Base-by-base conservation (phyloP, 2,888 invertebrate genomes). In the Buathra laborator region DNA sequence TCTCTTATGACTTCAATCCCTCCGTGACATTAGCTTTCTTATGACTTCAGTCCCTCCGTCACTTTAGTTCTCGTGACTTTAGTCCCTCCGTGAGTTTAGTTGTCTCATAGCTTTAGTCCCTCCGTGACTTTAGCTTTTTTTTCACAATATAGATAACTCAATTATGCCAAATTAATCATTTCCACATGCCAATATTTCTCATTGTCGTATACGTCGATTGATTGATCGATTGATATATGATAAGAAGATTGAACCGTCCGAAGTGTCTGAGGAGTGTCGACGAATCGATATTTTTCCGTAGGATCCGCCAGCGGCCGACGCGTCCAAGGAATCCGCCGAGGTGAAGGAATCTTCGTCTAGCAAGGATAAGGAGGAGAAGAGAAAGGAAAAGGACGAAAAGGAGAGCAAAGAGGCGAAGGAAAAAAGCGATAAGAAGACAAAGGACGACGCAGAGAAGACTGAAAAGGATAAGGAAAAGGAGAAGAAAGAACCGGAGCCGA, bases 401-500 rank as follows among this genome's bases (percentile, higher is more conserved):
- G 95, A 95, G 75, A 74, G 6, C 12, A 95, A 95, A 86, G 95
- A 95, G 67, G 93, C 94, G 79, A 92, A 29, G 94, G 87, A 90
- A 81, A 84, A 95, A 86, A 95, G 95, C 19, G 90, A 92, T 51
- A 93, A 93, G 66, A 95, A 95, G 83, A 94, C 95, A 80, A 87
- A 90, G 88, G 90, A 92, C 43, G 88, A 91, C 24, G 92, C 92
- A 5, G 93, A 94, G 46, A 91, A 94, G 44, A 93, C 94, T 48
- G 93, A 92, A 16, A 91, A 93, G 16, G 94, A 94, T 37, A 93
- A 94, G 83, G 94, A 94, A 82, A 92, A 93, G 84, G 94, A 95
- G 86, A 95, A 95, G 81, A 97, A 98, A 91, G 99, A 99, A 93
- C 97, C 98, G 0, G 99, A 99, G 92, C 97, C 99, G 0, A 96